A percentile compares a stretch with the other conserved stretches of the same genome.
phyloP scores from a whole-genome alignment of 2,113 vertebrate species.

The Herpetotheres cachinnans region DNA sequence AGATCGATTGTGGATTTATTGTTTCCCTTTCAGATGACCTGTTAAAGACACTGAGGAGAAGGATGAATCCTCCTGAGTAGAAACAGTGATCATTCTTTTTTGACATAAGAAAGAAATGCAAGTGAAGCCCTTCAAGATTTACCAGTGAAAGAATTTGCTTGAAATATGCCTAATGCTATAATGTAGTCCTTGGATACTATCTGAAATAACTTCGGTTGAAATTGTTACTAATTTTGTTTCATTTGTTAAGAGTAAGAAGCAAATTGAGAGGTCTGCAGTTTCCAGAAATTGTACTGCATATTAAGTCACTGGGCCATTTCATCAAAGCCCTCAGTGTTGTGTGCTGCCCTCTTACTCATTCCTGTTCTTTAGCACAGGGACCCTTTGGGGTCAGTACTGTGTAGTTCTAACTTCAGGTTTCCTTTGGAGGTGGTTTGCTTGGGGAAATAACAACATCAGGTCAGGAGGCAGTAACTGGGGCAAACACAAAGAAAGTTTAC shows the following conservation, averaged over 20 bases:
- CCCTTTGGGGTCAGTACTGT: not conserved
- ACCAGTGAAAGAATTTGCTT: not conserved
- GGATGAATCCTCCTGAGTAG: not conserved
- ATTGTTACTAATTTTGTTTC: not conserved
- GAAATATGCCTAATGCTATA: not conserved
- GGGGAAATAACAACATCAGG: not conserved
- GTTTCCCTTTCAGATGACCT: not conserved
- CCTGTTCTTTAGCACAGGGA: not conserved
- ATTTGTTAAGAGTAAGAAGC: not conserved
- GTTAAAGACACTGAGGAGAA: not conserved
- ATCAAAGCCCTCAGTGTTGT: not conserved
- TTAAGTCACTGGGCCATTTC: not conserved
- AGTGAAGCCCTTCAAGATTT: not conserved
- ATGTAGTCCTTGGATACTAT: not conserved
- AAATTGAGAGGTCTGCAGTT: not conserved
- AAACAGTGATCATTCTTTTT: not conserved
- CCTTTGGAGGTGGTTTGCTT: not conserved
- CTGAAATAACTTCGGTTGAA: not conserved
- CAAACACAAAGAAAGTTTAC: not conserved
- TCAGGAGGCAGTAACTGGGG: not conserved
- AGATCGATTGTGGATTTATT: not conserved
- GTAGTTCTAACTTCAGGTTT: not conserved
- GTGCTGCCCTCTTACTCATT: rapidly evolving
- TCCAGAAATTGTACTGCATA: not conserved
- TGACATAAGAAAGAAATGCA: not conserved